These are phyloP conservation scores for Palythoa grandis DNA, from an alignment of 92 coral and sea anemone genomes.

Conservation along the genomic window DNA sequence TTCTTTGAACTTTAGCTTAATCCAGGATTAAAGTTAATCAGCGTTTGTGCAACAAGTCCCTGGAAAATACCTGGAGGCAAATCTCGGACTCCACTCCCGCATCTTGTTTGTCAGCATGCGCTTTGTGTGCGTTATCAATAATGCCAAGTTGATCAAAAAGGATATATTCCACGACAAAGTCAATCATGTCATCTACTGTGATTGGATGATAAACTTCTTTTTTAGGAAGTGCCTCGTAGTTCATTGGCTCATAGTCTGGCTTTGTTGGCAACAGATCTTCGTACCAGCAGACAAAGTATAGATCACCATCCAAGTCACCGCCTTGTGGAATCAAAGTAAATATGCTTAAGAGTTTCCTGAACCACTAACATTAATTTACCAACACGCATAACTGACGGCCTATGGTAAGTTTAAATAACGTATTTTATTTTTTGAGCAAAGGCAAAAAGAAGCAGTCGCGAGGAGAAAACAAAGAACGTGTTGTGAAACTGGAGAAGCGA, in stretches of 20 bases:
- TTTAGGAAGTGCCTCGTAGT: constrained; percentile 82
- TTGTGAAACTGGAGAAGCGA: too few species aligned
- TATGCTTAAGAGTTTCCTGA: neutral
- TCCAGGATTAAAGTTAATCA: too few species aligned
- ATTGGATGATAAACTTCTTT: constrained; percentile 55
- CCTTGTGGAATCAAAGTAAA: constrained; percentile 47
- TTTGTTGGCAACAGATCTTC: constrained; percentile 72
- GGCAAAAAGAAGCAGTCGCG: too few species aligned
- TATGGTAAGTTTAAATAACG: too few species aligned
- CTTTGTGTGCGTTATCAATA: constrained; percentile 98
- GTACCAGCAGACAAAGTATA: constrained; percentile 96
- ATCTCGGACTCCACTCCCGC: constrained; percentile 77
- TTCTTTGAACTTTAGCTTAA: too few species aligned
- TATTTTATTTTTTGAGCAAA: too few species aligned
- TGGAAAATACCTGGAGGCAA: constrained; percentile 60
- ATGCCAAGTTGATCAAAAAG: constrained; percentile 87
- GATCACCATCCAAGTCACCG: constrained; percentile 98
- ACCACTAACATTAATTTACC: too few species aligned
- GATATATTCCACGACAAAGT: constrained; percentile 84
- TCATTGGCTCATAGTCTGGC: constrained; percentile 79
- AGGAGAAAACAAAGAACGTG: too few species aligned
- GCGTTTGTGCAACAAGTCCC: neutral
- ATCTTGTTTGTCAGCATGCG: constrained; percentile 77
- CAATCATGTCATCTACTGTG: constrained; percentile 84
- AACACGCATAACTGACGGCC: too few species aligned